Base-by-base conservation (phyloP, 2,797 vertebrate genomes). In the Acanthornis magna region DNA sequence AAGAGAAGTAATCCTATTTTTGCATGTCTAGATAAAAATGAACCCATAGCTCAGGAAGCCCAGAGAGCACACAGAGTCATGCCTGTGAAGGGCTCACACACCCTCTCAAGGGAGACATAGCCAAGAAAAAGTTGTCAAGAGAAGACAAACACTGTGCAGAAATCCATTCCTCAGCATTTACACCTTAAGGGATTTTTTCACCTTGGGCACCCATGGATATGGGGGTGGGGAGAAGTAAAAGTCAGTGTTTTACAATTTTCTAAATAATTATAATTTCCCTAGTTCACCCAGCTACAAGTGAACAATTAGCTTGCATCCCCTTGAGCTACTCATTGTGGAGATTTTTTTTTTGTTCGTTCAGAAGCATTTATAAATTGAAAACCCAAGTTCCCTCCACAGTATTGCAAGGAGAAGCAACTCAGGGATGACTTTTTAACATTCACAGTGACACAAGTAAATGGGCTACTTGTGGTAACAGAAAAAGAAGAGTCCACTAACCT, bases 201-300 rank as follows among this genome's bases (percentile, higher is more conserved):
- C 48, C 68, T 63, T 76, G 82, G 26, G 80, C 88, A 47, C 89
- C 85, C 40, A 73, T 51, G 40, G 83, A 97, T 77, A 87, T 95
- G 50, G 74, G 89, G 60, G 83, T 20, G 26, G 13, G 81, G 51
- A 54, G 25, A 66, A 66, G 62, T 14, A 97, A 75, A 97, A 88
- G 77, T 92, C 90, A 88, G 38, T 58, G 48, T 58, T 96, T 87
- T 87, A 73, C 53, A 88, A 93, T 90, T 95, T 92, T 92, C 91
- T 36, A 92, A 92, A 93, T 97, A 97, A 96, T 94, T 96, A 91
- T 50, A 77, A 89, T 97, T 96, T 97, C 94, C 88, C 93, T 86
- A 95, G 75, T 40, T 97, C 73, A 92, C 66, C 95, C 88, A 97
- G 91, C 92, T 94, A 58, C 79, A 83, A 81, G 76, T 57, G 62